A percentile compares a stretch with the other conserved stretches of the same genome.
Conservation (phyloP, 2,888 invertebrate genomes). For the Timema cristinae region DNA sequence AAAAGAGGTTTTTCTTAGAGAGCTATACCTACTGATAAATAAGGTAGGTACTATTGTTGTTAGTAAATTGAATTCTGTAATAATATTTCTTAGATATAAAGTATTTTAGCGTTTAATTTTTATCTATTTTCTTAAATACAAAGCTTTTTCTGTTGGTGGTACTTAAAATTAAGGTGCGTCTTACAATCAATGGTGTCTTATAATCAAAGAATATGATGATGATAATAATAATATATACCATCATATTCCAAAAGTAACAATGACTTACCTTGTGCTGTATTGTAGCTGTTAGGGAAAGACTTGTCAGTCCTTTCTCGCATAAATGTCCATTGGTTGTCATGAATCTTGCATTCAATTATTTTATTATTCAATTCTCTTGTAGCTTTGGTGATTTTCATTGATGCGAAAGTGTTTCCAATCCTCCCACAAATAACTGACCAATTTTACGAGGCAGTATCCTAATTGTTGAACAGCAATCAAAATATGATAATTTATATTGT, state of each 20-base stretch:
- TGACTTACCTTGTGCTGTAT: constrained; percentile 71
- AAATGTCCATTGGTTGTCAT: constrained; percentile 80
- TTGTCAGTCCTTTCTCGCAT: constrained; percentile 97
- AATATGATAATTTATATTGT: too few relatives aligned
- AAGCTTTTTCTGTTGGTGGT: too few relatives aligned
- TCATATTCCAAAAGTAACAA: neutral
- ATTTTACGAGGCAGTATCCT: constrained; percentile 64
- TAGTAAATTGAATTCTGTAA: too few relatives aligned
- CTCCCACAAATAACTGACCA: constrained; percentile 77
- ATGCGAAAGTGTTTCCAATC: constrained; percentile 59
- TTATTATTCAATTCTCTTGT: constrained; percentile 80
- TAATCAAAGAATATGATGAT: too few relatives aligned
- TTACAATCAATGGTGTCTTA: too few relatives aligned
- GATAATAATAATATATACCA: neutral
- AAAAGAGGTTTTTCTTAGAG: too few relatives aligned
- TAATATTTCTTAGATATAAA: too few relatives aligned
- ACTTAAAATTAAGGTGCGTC: too few relatives aligned
- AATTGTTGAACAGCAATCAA: constrained; percentile 35
- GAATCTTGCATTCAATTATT: constrained; percentile 91
- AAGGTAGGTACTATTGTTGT: too few relatives aligned
- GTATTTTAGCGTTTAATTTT: too few relatives aligned
- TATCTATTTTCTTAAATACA: too few relatives aligned
- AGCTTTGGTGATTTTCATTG: constrained; percentile 75
- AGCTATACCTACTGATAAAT: too few relatives aligned
- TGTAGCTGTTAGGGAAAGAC: constrained; percentile 85